Percentiles rank a stretch among this genome's conserved stretches.
Evolutionary conservation across 2,113 vertebrate genomes (phyloP).

Genomic region (Crotalus viridis): DNA sequence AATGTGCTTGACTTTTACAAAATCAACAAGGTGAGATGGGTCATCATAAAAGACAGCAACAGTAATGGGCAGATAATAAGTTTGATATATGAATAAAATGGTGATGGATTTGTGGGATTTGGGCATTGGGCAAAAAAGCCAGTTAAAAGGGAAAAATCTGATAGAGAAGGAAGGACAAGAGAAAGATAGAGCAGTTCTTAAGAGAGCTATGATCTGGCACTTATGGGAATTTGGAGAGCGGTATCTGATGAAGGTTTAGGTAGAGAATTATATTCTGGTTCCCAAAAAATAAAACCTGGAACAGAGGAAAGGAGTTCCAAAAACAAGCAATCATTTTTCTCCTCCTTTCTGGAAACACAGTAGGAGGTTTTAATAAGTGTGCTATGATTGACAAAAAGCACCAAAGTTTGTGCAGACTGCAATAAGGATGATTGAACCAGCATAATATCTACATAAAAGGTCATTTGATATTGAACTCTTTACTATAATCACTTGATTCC

Average conservation of each 20-base stretch:
- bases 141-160: neutral
- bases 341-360: neutral
- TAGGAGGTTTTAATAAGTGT: neutral
- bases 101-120: neutral
- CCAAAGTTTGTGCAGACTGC: neutral
- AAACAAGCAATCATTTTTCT: neutral
- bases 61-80: neutral
- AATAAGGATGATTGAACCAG: neutral
- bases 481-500: neutral
- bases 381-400: neutral
- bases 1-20: neutral
- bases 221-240: neutral
- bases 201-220: too few species aligned
- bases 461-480: neutral
- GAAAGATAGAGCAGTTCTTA: neutral
- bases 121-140: neutral
- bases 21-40: neutral
- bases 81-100: neutral
- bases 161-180: neutral
- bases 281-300: neutral
- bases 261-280: neutral
- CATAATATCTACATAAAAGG: neutral
- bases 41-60: neutral
- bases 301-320: neutral
- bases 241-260: neutral